Base-by-base conservation (phyloP, 2,888 invertebrate genomes). In the Drepana falcataria region DNA sequence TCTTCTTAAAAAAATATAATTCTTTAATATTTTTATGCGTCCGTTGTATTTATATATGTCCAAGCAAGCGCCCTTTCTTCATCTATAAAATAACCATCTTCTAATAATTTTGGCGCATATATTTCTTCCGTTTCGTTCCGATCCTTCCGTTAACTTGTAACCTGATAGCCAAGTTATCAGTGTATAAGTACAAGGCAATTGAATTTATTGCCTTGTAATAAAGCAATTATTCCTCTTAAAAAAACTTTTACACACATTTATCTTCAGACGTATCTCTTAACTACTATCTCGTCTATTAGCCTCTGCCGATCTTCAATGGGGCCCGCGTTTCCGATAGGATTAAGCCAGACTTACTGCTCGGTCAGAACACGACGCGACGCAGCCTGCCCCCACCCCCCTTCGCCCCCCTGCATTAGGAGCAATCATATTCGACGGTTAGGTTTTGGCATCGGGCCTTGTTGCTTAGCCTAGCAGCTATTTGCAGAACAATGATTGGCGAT, bases 291-390 rank as follows among this genome's bases (percentile, higher is more conserved):
- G 65, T 68, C 66, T 65, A 70, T 71, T 48, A 73, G 78, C 79
- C 76, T 73, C 72, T 71, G 72, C 77, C 83, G 85, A 88, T 89
- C 89, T 89, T 90, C 83, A 84, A 87, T 85, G 86, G 88, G 85
- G 83, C 76, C 82, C 85, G 83, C 87, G 87, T 86, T 89, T 90
- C 87, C 88, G 87, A 89, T 90, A 88, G 90, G 89, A 90, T 91
- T 90, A 90, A 84, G 85, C 83, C 81, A 89, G 90, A 89, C 90
- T 91, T 91, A 91, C 90, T 89, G 90, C 86, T 88, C 87, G 88
- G 89, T 87, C 88, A 87, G 88, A 87, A 84, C 86, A 85, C 87
- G 85, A 79, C 79, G 83, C 81, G 82, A 83, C 83, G 85, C 83
- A 83, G 75, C 71, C 68, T 67, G 68, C 70, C 61, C 66, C 57